Evolutionary conservation across 37 sponge, comb jelly and placozoan genomes (phyloP).

Genomic region (Cliona cf. orientalis): DNA sequence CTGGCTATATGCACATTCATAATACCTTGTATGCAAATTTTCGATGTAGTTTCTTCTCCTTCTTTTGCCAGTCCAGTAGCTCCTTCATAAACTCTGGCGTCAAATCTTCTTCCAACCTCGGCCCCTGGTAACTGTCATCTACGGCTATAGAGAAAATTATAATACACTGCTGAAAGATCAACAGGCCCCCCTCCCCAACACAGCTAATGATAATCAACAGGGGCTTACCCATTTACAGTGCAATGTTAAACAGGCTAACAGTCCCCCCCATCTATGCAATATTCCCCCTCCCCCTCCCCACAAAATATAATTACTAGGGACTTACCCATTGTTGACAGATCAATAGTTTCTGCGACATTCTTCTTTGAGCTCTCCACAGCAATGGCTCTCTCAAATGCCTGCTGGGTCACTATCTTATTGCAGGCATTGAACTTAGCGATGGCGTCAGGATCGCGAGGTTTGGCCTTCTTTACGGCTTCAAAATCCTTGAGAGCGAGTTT

Average conservation of each 20-base stretch:
- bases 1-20: neutral
- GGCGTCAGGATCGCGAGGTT: conserved; percentile 82
- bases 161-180: no score
- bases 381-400: conserved; percentile 94
- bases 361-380: conserved; percentile 80
- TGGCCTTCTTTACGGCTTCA: conserved; percentile 81
- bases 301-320: no score
- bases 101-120: conserved; percentile 83
- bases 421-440: conserved; percentile 81
- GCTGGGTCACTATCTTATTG: conserved; percentile 87
- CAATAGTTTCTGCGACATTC: conserved; percentile 62
- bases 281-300: neutral
- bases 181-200: no score
- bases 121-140: conserved; percentile 89
- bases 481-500: conserved; percentile 91
- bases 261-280: neutral
- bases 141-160: conserved; percentile 50
- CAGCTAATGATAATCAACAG: no score
- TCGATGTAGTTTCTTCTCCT: conserved; percentile 89
- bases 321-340: conserved; percentile 67
- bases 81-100: conserved; percentile 90
- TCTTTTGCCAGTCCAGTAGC: conserved; percentile 72
- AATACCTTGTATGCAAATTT: conserved; percentile 93
- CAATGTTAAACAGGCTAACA: no score
- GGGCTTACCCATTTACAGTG: no score